These are phyloP conservation scores for Catocala fraxini DNA, from an alignment of 2,888 invertebrate species.

Conservation along the genomic window DNA sequence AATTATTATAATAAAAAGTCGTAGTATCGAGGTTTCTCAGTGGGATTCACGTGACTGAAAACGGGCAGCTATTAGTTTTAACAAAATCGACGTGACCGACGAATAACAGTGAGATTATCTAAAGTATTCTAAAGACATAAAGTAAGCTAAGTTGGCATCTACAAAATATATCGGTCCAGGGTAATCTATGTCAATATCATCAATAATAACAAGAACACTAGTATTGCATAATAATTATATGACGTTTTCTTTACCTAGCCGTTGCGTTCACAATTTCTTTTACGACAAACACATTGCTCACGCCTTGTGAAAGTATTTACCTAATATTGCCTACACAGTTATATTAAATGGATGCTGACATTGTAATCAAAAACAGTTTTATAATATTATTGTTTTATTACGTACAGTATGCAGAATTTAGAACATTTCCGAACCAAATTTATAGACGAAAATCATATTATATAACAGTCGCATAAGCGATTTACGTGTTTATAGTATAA, in stretches of 20 bases:
- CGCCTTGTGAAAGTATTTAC: slow-evolving; percentile 31
- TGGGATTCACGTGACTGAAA: too few species aligned
- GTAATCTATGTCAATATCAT: slow-evolving; percentile 7
- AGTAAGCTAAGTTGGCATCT: too few species aligned
- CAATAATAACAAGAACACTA: slow-evolving; percentile 11
- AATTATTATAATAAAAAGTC: too few species aligned
- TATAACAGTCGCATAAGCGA: slow-evolving; percentile 23
- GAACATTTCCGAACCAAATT: slow-evolving; percentile 26
- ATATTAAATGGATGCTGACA: slow-evolving; percentile 39
- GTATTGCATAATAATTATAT: slow-evolving; percentile 1
- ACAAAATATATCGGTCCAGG: slow-evolving; percentile 5
- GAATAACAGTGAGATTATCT: too few species aligned
- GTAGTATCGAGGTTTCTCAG: too few species aligned
- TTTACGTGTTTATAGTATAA: slow-evolving; percentile 46
- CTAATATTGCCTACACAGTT: slow-evolving; percentile 17
- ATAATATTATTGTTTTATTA: slow-evolving; percentile 41
- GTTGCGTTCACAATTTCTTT: slow-evolving; percentile 1
- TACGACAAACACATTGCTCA: neutral
- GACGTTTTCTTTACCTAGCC: slow-evolving; percentile 1
- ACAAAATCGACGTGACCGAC: too few species aligned
- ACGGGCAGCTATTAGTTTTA: too few species aligned
- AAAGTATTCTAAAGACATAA: too few species aligned
- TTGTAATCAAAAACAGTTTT: slow-evolving; percentile 44
- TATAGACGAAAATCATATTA: slow-evolving; percentile 20
- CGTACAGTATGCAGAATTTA: slow-evolving; percentile 28